These are phyloP conservation scores for Ostrea denselamellosa DNA, from an alignment of 1,140 invertebrate genomes.

Conservation along the genomic window DNA sequence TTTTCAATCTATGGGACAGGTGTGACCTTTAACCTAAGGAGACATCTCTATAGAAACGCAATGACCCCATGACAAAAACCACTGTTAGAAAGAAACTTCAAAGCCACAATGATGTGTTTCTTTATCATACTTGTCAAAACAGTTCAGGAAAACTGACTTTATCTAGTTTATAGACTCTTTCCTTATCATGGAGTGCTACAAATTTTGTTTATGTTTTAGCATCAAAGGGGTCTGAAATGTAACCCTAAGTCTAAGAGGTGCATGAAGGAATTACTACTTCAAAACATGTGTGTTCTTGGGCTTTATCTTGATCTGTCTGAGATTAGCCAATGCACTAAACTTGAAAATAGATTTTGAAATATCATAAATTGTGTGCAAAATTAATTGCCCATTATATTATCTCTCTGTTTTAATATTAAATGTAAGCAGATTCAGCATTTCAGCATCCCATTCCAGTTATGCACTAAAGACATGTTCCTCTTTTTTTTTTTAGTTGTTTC, in stretches of 20 bases:
- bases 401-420: conserved; percentile 40
- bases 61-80: conserved; percentile 49
- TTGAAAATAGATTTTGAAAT: conserved; percentile 40
- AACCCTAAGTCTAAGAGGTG: conserved; percentile 26
- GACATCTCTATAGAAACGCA: conserved; percentile 29
- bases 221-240: conserved; percentile 48
- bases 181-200: conserved; percentile 50
- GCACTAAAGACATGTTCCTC: neutral
- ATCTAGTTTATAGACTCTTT: conserved; percentile 49
- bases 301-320: conserved; percentile 40
- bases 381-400: conserved; percentile 43
- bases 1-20: conserved; percentile 23
- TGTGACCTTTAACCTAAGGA: conserved; percentile 27
- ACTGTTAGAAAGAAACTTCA: conserved; percentile 35
- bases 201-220: conserved; percentile 54
- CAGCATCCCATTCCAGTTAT: neutral
- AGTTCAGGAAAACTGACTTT: conserved; percentile 46
- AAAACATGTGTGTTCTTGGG: conserved; percentile 39
- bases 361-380: conserved; percentile 42
- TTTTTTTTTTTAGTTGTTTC: neutral
- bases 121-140: conserved; percentile 52
- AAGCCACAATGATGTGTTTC: conserved; percentile 48
- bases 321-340: conserved; percentile 10
- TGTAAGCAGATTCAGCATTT: neutral
- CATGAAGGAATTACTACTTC: conserved; percentile 41